Evolutionary conservation across 2,888 invertebrate genomes (phyloP).

Genomic region (Leptothorax acervorum): DNA sequence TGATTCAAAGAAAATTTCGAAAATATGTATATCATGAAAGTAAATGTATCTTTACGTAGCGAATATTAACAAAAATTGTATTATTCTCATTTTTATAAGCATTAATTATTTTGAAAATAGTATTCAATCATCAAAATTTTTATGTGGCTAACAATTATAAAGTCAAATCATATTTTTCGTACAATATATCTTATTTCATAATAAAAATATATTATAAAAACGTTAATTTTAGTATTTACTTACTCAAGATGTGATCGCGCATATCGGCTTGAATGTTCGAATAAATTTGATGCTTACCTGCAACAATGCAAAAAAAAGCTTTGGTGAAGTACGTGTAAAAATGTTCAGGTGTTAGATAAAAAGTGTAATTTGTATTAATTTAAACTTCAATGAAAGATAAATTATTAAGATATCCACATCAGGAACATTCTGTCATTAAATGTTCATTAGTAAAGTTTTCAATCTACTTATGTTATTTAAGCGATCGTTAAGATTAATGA

Average conservation of each 20-base stretch:
- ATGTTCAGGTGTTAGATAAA: not conserved
- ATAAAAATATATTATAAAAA: not conserved
- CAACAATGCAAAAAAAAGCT: slow-evolving; percentile 76
- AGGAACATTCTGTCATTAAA: not conserved
- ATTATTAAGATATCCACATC: not conserved
- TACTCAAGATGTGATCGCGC: slow-evolving; percentile 69
- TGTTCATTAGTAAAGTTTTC: slow-evolving; percentile 44
- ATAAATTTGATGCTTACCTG: slow-evolving; percentile 80
- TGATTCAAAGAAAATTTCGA: not conserved
- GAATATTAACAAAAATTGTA: not conserved
- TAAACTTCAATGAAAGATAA: slow-evolving; percentile 11
- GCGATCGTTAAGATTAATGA: slow-evolving; percentile 73
- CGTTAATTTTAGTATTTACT: slow-evolving; percentile 69
- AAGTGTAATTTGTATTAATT: not conserved
- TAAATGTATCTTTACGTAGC: not conserved
- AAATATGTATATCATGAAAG: not conserved
- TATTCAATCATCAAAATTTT: not conserved
- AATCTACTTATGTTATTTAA: slow-evolving; percentile 61
- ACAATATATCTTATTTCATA: not conserved
- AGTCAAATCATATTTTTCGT: not conserved
- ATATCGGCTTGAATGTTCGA: slow-evolving; percentile 49
- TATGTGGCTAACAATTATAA: not conserved
- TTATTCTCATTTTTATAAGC: not conserved
- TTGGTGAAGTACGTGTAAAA: not conserved
- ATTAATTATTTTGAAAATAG: not conserved